These are phyloP conservation scores for Andrena flavipes DNA, from an alignment of 2,888 invertebrate species.

Conservation along the genomic window DNA sequence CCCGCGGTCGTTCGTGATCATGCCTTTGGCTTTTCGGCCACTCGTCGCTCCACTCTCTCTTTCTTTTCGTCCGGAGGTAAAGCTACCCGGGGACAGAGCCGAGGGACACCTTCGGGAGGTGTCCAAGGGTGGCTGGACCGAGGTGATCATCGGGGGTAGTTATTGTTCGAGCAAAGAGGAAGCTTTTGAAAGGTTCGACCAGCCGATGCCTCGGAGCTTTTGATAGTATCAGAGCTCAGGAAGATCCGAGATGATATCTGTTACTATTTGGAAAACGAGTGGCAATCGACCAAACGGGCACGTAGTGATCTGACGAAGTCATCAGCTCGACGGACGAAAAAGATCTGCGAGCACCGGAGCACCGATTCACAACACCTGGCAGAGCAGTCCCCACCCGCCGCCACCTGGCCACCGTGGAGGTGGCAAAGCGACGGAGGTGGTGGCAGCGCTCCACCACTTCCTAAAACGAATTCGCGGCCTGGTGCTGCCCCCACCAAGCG, in stretches of 20 bases:
- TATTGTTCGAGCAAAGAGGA: neutral
- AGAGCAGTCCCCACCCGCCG: constrained; percentile 40
- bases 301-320: constrained; percentile 50
- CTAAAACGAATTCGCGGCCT: constrained; percentile 59
- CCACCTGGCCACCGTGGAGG: constrained; percentile 45
- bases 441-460: constrained; percentile 62
- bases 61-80: constrained; percentile 37
- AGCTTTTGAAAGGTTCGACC: too few species aligned
- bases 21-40: constrained; percentile 52
- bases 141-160: constrained; percentile 1
- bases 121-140: neutral
- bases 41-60: constrained; percentile 57
- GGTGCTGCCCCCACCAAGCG: constrained; percentile 54
- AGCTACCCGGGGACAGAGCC: constrained; percentile 4
- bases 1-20: constrained; percentile 52
- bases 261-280: neutral
- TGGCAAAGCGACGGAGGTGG: constrained; percentile 60
- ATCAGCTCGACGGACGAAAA: constrained; percentile 69
- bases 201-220: too few species aligned
- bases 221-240: too few species aligned
- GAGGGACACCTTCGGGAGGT: constrained; percentile 2
- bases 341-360: constrained; percentile 74
- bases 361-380: constrained; percentile 75
- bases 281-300: neutral
- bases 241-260: too few species aligned